Conservation (phyloP, 2,797 vertebrate species). For the Pitangus sulphuratus region DNA sequence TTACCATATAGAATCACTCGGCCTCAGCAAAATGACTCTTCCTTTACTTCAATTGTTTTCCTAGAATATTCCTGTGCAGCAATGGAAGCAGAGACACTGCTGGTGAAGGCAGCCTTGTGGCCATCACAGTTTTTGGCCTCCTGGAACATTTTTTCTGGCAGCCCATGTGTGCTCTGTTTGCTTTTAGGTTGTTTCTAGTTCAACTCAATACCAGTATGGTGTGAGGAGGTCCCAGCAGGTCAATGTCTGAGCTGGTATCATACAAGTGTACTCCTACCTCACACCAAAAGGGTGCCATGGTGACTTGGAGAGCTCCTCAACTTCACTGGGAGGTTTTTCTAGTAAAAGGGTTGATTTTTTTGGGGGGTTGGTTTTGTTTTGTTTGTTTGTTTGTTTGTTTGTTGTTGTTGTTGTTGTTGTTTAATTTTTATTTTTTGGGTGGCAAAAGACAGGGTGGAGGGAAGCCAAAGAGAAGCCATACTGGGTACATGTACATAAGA, state of each 20-base stretch:
- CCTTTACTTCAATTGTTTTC: neutral
- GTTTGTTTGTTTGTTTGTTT: neutral
- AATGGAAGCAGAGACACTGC: neutral
- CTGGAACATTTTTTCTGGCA: neutral
- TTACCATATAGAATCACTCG: neutral
- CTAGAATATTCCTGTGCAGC: neutral
- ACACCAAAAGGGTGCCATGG: neutral
- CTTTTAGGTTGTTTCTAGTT: neutral
- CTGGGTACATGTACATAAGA: neutral
- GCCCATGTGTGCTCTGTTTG: neutral
- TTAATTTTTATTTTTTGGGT: neutral
- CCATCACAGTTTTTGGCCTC: neutral
- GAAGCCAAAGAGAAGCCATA: neutral
- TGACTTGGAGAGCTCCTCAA: neutral
- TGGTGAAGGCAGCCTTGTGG: neutral
- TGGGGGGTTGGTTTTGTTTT: no score
- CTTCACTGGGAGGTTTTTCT: neutral
- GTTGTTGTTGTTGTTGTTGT: no score
- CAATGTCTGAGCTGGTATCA: neutral
- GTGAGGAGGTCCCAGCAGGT: neutral
- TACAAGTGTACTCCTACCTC: neutral
- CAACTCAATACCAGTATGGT: neutral
- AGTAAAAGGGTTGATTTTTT: neutral
- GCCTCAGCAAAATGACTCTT: neutral
- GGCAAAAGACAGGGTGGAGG: neutral